Evolutionary conservation across 2,888 invertebrate species (phyloP).

Genomic region (Cheilosia grossa): DNA sequence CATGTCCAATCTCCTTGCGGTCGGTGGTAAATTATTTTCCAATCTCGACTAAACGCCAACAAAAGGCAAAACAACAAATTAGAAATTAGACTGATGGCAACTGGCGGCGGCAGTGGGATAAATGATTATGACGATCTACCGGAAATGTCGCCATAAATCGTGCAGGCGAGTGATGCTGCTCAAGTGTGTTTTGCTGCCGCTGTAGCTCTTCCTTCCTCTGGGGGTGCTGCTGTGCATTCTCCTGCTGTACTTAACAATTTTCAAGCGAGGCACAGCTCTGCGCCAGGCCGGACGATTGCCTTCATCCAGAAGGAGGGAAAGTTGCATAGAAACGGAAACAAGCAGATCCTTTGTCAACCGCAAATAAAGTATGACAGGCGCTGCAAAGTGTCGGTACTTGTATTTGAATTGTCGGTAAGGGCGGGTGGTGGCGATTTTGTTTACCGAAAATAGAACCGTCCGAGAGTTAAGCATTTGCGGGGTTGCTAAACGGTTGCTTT

Average conservation of each 20-base stretch:
- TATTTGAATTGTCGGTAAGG: slow-evolving; percentile 8
- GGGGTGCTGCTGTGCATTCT: slow-evolving; percentile 5
- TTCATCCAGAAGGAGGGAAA: neutral
- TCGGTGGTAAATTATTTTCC: slow-evolving; percentile 59
- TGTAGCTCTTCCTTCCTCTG: neutral
- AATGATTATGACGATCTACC: slow-evolving; percentile 44
- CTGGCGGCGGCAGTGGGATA: neutral
- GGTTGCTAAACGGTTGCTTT: slow-evolving; percentile 36
- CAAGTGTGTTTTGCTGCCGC: slow-evolving; percentile 6
- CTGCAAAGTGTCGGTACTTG: slow-evolving; percentile 30
- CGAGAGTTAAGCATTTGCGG: neutral
- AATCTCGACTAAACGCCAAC: slow-evolving; percentile 46
- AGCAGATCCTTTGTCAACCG: slow-evolving; percentile 52
- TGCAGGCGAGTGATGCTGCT: slow-evolving; percentile 37
- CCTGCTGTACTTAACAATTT: slow-evolving; percentile 36
- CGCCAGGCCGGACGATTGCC: neutral
- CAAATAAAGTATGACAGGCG: slow-evolving; percentile 60
- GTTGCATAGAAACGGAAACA: slow-evolving; percentile 37
- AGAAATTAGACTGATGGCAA: slow-evolving; percentile 37
- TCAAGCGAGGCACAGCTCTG: slow-evolving; percentile 21
- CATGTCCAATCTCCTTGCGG: slow-evolving; percentile 38
- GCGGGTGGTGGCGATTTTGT: neutral
- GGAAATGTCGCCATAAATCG: slow-evolving; percentile 68
- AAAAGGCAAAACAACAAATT: slow-evolving; percentile 57
- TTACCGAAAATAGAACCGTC: slow-evolving; percentile 1